Conservation (phyloP, 2,888 invertebrate species). For the Nasonia oneida region DNA sequence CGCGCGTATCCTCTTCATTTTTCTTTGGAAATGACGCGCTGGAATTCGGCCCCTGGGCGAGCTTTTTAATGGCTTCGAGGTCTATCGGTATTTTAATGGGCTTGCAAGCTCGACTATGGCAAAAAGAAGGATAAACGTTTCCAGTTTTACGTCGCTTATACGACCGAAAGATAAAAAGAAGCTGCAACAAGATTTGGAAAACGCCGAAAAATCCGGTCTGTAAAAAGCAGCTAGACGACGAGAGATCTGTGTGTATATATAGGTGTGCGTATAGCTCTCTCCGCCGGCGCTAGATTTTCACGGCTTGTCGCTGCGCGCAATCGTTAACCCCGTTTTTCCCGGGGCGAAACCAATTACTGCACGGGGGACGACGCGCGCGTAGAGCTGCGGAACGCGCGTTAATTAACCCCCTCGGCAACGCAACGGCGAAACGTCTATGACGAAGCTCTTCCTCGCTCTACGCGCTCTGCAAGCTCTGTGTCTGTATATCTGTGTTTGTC, state of each 20-base stretch:
- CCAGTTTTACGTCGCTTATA: no score
- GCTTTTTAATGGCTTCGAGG: constrained; percentile 8
- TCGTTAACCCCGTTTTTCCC: constrained; percentile 35
- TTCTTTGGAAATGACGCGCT: constrained; percentile 9
- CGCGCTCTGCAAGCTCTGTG: not conserved
- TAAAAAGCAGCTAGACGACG: not conserved
- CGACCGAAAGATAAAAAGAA: no score
- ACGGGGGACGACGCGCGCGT: not conserved
- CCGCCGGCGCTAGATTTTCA: not conserved
- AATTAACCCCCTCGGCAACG: constrained; percentile 39
- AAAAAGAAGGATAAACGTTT: not conserved
- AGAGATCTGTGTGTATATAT: not conserved
- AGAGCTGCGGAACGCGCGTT: constrained; percentile 32
- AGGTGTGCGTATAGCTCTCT: not conserved
- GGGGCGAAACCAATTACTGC: constrained; percentile 35
- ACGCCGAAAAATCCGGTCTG: not conserved
- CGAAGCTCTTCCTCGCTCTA: constrained; percentile 16
- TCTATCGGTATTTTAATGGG: constrained; percentile 2
- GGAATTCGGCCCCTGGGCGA: not conserved
- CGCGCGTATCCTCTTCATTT: constrained; percentile 1
- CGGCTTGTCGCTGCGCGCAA: constrained; percentile 26
- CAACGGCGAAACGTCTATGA: constrained; percentile 27
- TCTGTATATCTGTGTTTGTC: not conserved
- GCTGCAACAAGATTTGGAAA: not conserved
- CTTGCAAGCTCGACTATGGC: not conserved